phyloP scores from a whole-genome alignment of 1,140 invertebrate genomes.

The Scaptodrosophila lebanonensis region DNA sequence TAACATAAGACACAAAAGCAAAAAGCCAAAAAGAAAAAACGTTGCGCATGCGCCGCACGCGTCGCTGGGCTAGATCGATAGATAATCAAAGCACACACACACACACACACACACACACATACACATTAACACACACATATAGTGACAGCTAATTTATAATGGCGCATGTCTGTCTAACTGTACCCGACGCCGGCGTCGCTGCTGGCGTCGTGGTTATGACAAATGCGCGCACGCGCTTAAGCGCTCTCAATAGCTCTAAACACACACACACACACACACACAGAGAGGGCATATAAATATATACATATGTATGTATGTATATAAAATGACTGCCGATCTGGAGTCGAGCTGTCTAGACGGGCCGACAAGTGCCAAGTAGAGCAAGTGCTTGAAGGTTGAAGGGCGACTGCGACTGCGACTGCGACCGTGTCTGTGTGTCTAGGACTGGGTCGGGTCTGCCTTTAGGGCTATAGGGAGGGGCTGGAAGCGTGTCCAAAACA shows the following conservation, averaged over 20 bases:
- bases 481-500: no score
- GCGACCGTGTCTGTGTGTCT: background rate
- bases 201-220: constrained; percentile 18
- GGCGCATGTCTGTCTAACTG: constrained; percentile 56
- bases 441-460: no score
- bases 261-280: background rate
- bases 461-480: no score
- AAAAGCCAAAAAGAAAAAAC: constrained; percentile 17
- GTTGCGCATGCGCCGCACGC: constrained; percentile 60
- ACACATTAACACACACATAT: background rate
- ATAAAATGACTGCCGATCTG: constrained; percentile 24
- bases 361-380: constrained; percentile 53
- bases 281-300: background rate
- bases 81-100: constrained; percentile 13
- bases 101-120: constrained; percentile 2
- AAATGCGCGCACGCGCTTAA: constrained; percentile 45
- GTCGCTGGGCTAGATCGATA: constrained; percentile 28
- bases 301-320: constrained; percentile 1
- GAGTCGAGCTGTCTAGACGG: constrained; percentile 58
- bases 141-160: constrained; percentile 27
- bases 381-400: constrained; percentile 48
- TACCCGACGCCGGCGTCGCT: constrained; percentile 18
- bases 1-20: constrained; percentile 4
- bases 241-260: constrained; percentile 15
- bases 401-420: no score